These are phyloP conservation scores for Cochlearius cochlearius DNA, from an alignment of 2,113 vertebrate species.

Conservation along the genomic window DNA sequence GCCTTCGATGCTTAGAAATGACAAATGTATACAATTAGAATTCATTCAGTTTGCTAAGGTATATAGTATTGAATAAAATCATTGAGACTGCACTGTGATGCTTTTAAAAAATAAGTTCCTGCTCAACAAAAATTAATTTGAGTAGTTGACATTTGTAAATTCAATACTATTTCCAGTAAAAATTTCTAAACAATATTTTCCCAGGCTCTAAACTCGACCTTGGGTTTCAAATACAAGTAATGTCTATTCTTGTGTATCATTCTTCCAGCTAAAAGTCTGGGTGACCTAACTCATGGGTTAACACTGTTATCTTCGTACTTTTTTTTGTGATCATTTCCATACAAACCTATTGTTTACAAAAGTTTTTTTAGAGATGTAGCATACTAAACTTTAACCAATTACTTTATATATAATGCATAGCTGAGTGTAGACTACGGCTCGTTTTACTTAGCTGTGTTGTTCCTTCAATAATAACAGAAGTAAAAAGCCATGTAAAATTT, in stretches of 20 bases:
- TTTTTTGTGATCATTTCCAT: background rate
- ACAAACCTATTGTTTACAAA: background rate
- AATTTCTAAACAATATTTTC: background rate
- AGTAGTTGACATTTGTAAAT: background rate
- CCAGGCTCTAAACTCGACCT: background rate
- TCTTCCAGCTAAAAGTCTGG: background rate
- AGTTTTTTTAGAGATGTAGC: background rate
- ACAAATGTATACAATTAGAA: background rate
- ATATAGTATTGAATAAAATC: background rate
- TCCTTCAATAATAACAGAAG: background rate
- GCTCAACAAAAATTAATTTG: background rate
- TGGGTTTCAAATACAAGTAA: background rate
- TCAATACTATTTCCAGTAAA: background rate
- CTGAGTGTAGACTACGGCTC: background rate
- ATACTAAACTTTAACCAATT: background rate
- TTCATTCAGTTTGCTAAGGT: background rate
- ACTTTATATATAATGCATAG: constrained; percentile 4
- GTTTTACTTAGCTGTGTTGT: background rate
- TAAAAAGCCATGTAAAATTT: background rate
- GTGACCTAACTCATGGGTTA: background rate
- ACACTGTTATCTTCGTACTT: background rate
- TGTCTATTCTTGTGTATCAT: background rate
- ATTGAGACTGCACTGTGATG: background rate
- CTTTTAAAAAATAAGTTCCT: background rate
- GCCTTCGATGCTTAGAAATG: background rate